Percentiles rank a stretch among this genome's conserved stretches.
Conservation (phyloP, 2,888 invertebrate genomes). For the Masnerella sp. region DNA sequence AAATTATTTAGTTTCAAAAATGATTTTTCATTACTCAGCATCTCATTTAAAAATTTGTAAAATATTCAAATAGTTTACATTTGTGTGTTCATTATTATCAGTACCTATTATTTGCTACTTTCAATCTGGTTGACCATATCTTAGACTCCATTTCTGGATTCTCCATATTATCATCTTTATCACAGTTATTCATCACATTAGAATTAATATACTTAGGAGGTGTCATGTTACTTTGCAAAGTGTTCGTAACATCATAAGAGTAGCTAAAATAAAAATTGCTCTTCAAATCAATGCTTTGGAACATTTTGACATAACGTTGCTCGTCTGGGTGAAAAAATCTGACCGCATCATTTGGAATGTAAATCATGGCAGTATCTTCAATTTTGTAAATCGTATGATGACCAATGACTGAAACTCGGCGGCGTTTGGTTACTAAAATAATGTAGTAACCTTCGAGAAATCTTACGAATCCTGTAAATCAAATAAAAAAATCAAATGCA, state of each 20-base stretch:
- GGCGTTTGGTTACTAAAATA: slow-evolving; percentile 94
- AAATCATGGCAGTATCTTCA: slow-evolving; percentile 96
- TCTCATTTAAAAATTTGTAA: no score
- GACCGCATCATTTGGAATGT: slow-evolving; percentile 90
- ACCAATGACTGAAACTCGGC: slow-evolving; percentile 94
- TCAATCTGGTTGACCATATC: slow-evolving; percentile 78
- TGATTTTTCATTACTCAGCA: no score
- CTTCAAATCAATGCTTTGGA: slow-evolving; percentile 96
- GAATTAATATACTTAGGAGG: slow-evolving; percentile 85
- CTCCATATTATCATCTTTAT: slow-evolving; percentile 59
- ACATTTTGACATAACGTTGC: slow-evolving; percentile 95
- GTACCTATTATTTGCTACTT: slow-evolving; percentile 64
- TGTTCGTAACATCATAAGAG: slow-evolving; percentile 96
- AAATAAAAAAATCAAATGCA: no score
- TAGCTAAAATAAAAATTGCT: slow-evolving; percentile 99
- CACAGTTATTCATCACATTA: slow-evolving; percentile 77
- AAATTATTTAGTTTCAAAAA: no score
- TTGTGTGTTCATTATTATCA: no score
- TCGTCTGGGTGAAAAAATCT: slow-evolving; percentile 91
- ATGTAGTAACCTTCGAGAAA: slow-evolving; percentile 98
- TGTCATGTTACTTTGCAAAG: slow-evolving; percentile 95
- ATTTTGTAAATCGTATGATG: slow-evolving; percentile 98
- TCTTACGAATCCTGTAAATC: slow-evolving; percentile 90
- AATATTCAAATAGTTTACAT: no score
- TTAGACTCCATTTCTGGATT: slow-evolving; percentile 80